phyloP scores from a whole-genome alignment of 2,888 invertebrate species.

The Agrotis segetum region DNA sequence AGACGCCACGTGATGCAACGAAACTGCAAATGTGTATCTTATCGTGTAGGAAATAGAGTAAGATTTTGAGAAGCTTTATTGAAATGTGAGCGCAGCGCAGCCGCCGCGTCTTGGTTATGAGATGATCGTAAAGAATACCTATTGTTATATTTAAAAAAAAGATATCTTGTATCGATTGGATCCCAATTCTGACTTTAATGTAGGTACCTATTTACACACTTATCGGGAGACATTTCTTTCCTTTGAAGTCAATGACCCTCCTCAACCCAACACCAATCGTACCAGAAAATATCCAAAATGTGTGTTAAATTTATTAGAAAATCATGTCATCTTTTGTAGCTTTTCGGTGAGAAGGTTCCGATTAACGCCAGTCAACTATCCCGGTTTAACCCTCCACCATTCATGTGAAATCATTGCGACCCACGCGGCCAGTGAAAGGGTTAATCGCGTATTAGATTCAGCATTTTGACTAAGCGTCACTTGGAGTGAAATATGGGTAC shows the following conservation, averaged over 20 bases:
- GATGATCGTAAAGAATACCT: no score
- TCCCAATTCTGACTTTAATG: not conserved
- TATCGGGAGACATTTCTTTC: not conserved
- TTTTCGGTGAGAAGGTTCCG: constrained; percentile 59
- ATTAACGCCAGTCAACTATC: constrained; percentile 65
- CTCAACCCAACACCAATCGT: constrained; percentile 21
- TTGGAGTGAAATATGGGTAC: constrained; percentile 58
- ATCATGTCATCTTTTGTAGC: constrained; percentile 72
- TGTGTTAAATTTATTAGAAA: constrained; percentile 72
- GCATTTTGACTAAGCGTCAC: constrained; percentile 70
- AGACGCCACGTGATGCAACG: no score
- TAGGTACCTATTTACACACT: not conserved
- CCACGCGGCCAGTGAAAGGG: constrained; percentile 69
- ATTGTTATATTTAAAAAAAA: not conserved
- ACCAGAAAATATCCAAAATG: constrained; percentile 46
- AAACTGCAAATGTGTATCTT: no score
- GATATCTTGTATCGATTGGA: not conserved
- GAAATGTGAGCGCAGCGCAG: not conserved
- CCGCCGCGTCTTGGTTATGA: no score
- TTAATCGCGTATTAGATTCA: constrained; percentile 70
- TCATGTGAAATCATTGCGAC: constrained; percentile 71
- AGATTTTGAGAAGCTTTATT: not conserved
- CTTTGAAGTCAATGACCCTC: not conserved
- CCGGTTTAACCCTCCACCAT: constrained; percentile 62
- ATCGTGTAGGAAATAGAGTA: no score